These are phyloP conservation scores for Garra rufa DNA, from an alignment of 2,113 vertebrate genomes.

Conservation along the genomic window DNA sequence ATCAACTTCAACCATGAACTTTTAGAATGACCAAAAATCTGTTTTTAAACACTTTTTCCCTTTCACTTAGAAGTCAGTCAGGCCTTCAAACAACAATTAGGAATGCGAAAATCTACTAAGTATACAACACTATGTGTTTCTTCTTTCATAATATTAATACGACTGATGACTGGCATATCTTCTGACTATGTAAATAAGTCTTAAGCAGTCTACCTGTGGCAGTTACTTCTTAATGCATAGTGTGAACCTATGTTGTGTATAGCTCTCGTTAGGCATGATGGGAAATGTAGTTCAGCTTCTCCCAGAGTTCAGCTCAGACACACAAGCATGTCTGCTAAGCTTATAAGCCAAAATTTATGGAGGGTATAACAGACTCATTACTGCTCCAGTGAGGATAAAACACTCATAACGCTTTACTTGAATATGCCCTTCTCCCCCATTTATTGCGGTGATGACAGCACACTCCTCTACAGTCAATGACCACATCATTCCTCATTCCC, in stretches of 20 bases:
- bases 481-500: slow-evolving; percentile 73
- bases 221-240: neutral
- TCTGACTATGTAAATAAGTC: neutral
- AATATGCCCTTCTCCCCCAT: slow-evolving; percentile 60
- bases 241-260: neutral
- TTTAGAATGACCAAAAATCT: neutral
- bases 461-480: slow-evolving; percentile 73
- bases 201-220: neutral
- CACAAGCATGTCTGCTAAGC: slow-evolving; percentile 47
- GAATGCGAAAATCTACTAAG: neutral
- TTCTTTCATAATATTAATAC: neutral
- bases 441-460: slow-evolving; percentile 59
- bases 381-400: slow-evolving; percentile 62
- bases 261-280: neutral
- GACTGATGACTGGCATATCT: neutral
- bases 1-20: neutral
- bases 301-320: neutral
- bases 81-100: neutral
- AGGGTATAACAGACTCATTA: slow-evolving; percentile 77
- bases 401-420: slow-evolving; percentile 64
- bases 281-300: slow-evolving; percentile 9
- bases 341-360: slow-evolving; percentile 74
- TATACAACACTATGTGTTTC: neutral
- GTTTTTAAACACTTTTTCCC: neutral
- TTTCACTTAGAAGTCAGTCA: neutral